Evolutionary conservation across 2,113 vertebrate species (phyloP).

Genomic region (Oreotrochilus melanogaster): DNA sequence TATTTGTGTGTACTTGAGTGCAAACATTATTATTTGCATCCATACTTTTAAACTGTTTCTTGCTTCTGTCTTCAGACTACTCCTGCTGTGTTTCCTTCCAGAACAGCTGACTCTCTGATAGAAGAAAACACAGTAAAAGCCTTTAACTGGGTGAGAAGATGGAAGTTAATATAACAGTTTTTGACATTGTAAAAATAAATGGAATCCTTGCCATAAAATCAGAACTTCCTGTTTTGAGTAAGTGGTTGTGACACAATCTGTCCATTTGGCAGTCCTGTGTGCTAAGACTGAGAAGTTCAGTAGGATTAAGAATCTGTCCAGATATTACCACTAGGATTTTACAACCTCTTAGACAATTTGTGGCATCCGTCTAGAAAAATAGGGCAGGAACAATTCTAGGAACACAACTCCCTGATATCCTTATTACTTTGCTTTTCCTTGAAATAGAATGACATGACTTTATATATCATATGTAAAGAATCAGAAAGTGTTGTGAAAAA

Average conservation of each 20-base stretch:
- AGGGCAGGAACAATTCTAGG: neutral
- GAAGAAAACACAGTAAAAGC: neutral
- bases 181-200: neutral
- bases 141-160: neutral
- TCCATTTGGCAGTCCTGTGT: neutral
- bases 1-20: neutral
- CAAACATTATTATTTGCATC: neutral
- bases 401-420: neutral
- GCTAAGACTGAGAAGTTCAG: neutral
- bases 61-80: neutral
- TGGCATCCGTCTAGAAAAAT: neutral
- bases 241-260: neutral
- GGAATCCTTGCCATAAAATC: neutral
- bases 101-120: neutral
- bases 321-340: neutral
- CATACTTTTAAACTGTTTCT: neutral
- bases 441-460: neutral
- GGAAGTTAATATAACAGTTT: neutral
- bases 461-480: neutral
- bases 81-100: neutral
- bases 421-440: neutral
- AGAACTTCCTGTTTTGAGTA: neutral
- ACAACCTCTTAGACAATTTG: neutral
- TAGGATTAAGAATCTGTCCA: neutral
- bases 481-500: neutral